Conservation (phyloP, 2,888 invertebrate genomes). For the Drosophila percnosoma region DNA sequence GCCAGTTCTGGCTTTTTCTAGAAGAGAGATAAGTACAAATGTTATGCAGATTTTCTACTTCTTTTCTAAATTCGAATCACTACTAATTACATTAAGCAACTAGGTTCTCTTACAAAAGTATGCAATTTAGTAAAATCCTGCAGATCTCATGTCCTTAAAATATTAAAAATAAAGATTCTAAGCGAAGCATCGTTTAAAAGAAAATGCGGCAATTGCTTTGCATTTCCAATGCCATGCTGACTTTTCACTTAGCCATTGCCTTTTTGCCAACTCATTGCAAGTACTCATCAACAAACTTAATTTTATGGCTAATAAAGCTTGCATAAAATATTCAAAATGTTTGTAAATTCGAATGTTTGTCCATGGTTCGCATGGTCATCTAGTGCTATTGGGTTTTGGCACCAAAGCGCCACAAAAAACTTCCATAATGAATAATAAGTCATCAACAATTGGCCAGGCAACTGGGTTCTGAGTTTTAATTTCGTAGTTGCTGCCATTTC, state of each 20-base stretch:
- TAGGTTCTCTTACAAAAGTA: neutral
- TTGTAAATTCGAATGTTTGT: slow-evolving; percentile 20
- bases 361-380: slow-evolving; percentile 3
- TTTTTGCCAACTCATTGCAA: slow-evolving; percentile 54
- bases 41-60: neutral
- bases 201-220: slow-evolving; percentile 1
- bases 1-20: too few species aligned
- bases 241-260: slow-evolving; percentile 7
- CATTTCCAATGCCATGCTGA: slow-evolving; percentile 8
- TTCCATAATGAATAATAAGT: slow-evolving; percentile 50
- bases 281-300: slow-evolving; percentile 47
- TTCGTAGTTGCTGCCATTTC: slow-evolving; percentile 12
- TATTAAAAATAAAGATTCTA: neutral
- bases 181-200: neutral
- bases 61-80: neutral
- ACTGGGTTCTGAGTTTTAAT: slow-evolving; percentile 37
- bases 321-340: slow-evolving; percentile 64
- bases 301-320: slow-evolving; percentile 62
- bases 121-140: too few species aligned
- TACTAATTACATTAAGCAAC: neutral
- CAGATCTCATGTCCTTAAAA: too few species aligned
- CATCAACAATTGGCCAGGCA: slow-evolving; percentile 63
- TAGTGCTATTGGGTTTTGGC: slow-evolving; percentile 20
- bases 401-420: slow-evolving; percentile 15
- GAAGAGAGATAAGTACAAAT: neutral